phyloP scores from a whole-genome alignment of 2,797 vertebrate species.

The Chiroxiphia lanceolata region DNA sequence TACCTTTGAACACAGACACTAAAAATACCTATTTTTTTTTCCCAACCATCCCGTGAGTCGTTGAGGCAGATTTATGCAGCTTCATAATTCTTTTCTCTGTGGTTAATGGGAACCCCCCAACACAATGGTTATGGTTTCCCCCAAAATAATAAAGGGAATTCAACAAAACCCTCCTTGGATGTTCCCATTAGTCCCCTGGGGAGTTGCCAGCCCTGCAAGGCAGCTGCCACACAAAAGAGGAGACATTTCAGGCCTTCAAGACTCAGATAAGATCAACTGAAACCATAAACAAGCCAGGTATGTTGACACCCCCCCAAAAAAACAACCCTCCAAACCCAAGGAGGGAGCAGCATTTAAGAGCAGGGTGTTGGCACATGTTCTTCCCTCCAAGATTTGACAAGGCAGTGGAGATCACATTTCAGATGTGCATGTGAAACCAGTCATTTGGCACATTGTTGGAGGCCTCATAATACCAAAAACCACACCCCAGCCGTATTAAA shows the following conservation, averaged over 20 bases:
- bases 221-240: not conserved
- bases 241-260: not conserved
- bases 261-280: conserved; percentile 10
- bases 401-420: conserved; percentile 5
- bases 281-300: conserved; percentile 3
- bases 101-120: not conserved
- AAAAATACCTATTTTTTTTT: not conserved
- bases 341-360: not conserved
- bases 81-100: not conserved
- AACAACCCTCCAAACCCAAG: not conserved
- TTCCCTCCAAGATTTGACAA: not conserved
- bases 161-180: not conserved
- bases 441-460: not conserved
- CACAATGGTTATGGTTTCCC: not conserved
- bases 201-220: not conserved
- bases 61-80: not conserved
- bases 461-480: conserved; percentile 27
- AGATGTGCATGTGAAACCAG: not conserved
- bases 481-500: not conserved
- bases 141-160: not conserved
- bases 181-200: not conserved
- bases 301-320: not conserved
- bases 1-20: not conserved
- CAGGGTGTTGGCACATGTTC: not conserved
- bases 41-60: not conserved